phyloP scores from a whole-genome alignment of 2,888 invertebrate species.

The Idaea dimidiata region DNA sequence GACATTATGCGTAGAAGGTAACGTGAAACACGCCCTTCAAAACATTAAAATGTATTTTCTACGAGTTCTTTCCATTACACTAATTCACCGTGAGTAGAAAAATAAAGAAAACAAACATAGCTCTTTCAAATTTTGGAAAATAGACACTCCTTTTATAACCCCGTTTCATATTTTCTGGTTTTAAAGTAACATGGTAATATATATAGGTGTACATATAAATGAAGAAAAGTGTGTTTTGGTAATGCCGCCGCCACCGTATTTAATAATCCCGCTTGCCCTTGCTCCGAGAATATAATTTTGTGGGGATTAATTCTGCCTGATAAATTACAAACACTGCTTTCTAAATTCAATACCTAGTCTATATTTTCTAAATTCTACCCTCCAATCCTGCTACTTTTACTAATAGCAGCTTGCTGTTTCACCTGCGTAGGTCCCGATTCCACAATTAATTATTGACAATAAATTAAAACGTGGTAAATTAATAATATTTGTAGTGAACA shows the following conservation, averaged over 20 bases:
- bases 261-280: constrained; percentile 22
- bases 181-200: background rate
- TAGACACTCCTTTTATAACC: background rate
- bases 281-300: constrained; percentile 43
- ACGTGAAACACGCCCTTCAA: background rate
- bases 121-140: background rate
- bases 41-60: background rate
- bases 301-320: constrained; percentile 47
- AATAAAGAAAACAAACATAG: background rate
- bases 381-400: too few relatives aligned
- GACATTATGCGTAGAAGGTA: background rate
- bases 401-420: too few relatives aligned
- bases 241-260: background rate
- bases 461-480: too few relatives aligned
- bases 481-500: too few relatives aligned
- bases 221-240: background rate
- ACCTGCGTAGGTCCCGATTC: too few relatives aligned
- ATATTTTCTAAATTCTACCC: background rate
- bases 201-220: background rate
- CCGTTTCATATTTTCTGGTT: background rate
- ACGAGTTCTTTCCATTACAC: background rate
- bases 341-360: constrained; percentile 21
- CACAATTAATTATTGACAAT: too few relatives aligned
- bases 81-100: background rate
- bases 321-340: constrained; percentile 48